Evolutionary conservation across 2,113 vertebrate species (phyloP), one percentile per base, ranked within the genome.

Genomic region (Hydropotes inermis): DNA sequence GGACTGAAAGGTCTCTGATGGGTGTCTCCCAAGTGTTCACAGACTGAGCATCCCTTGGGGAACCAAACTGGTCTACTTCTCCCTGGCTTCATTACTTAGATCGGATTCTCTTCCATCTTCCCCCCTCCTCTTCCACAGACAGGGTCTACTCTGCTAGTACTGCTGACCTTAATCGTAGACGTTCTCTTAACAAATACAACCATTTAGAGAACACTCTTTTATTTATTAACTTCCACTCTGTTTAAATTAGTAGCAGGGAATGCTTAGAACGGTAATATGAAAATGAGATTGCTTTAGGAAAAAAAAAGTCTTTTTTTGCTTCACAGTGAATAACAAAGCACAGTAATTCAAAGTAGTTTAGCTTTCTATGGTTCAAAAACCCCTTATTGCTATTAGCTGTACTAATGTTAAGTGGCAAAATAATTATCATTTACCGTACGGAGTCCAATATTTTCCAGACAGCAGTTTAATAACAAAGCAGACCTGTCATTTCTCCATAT

Each of bases 391-490:
- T 99, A 99, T 99, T 98, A 99, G 84, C 98, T 97, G 70, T 94
- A 96, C 97, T 98, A 97, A 99, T 98, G 87, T 97, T 97, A 98
- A 99, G 98, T 98, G 98, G 97, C 93, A 98, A 98, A 99, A 98
- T 98, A 99, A 98, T 98, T 98, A 98, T 98, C 98, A 98, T 98
- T 98, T 98, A 98, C 94, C 97, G 91, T 96, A 97, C 87, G 70
- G 97, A 98, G 79, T 96, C 97, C 98, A 98, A 98, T 98, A 98
- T 98, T 98, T 99, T 98, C 98, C 97, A 98, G 98, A 98, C 92
- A 98, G 97, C 97, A 97, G 97, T 96, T 98, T 98, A 98, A 98
- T 98, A 99, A 98, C 97, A 98, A 98, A 98, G 94, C 96, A 98
- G 98, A 98, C 94, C 97, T 98, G 98, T 98, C 98, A 98, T 97